Conservation (phyloP, 1,140 invertebrate genomes). For the Proctacanthus coquilletti region DNA sequence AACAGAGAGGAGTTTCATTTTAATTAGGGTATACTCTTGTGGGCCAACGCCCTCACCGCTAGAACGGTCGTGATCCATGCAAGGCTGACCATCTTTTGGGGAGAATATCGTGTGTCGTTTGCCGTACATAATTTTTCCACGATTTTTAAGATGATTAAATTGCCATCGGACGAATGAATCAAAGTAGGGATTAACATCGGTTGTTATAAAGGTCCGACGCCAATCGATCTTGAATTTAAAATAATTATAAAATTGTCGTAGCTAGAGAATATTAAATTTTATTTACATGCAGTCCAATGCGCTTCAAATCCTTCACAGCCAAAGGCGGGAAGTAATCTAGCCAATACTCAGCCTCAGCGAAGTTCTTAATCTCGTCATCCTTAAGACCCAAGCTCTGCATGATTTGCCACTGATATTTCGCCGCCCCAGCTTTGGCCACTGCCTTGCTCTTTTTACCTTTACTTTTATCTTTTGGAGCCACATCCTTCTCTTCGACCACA, state of each 20-base stretch:
- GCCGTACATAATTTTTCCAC: conserved; percentile 88
- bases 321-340: conserved; percentile 90
- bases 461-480: conserved; percentile 78
- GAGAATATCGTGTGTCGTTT: conserved; percentile 97
- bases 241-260: conserved; percentile 5
- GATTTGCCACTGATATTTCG: conserved; percentile 98
- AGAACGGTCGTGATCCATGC: conserved; percentile 98
- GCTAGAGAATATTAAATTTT: conserved; percentile 2
- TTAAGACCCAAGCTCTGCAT: conserved; percentile 84
- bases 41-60: conserved; percentile 94
- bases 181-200: conserved; percentile 93
- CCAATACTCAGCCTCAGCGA: conserved; percentile 88
- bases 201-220: conserved; percentile 94
- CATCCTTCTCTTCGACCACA: conserved; percentile 36
- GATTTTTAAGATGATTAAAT: conserved; percentile 73
- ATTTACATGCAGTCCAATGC: conserved; percentile 78
- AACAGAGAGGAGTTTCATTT: conserved; percentile 69
- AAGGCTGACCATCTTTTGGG: conserved; percentile 92
- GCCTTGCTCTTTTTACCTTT: conserved; percentile 99
- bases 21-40: conserved; percentile 96
- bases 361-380: conserved; percentile 84
- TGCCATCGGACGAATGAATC: conserved; percentile 98
- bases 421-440: conserved; percentile 73
- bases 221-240: conserved; percentile 69
- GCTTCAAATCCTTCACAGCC: conserved; percentile 70